phyloP scores from a whole-genome alignment of 2,797 vertebrate genomes.

The Rhinogobio ventralis region DNA sequence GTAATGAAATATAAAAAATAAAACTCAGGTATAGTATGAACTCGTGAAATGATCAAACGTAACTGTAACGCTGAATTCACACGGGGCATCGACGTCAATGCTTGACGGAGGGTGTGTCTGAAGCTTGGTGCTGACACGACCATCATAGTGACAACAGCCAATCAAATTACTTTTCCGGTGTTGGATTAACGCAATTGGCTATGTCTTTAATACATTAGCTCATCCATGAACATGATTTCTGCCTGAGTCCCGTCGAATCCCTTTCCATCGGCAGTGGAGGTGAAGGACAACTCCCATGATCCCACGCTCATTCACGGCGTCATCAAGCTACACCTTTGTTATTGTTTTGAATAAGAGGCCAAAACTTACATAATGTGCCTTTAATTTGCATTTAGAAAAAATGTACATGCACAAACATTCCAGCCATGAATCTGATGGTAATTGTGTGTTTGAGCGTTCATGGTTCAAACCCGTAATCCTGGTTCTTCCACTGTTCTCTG shows the following conservation, averaged over 20 bases:
- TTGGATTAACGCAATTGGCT: no score
- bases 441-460: slow-evolving; percentile 27
- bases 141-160: no score
- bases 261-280: not conserved
- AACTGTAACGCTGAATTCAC: no score
- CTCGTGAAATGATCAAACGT: no score
- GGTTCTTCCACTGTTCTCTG: slow-evolving; percentile 50
- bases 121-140: no score
- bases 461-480: slow-evolving; percentile 41
- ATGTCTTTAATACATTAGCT: not conserved
- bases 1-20: no score
- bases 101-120: no score
- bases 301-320: not conserved
- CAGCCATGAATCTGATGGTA: slow-evolving; percentile 26
- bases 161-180: no score
- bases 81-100: no score
- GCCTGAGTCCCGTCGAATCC: no score
- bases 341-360: not conserved
- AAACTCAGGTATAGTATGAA: no score
- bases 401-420: not conserved
- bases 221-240: not conserved
- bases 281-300: not conserved
- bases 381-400: not conserved
- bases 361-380: not conserved
- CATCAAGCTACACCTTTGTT: not conserved